A percentile compares a stretch with the other conserved stretches of the same genome.
These are phyloP conservation scores for Megalops atlanticus DNA, from an alignment of 2,113 vertebrate species.

Conservation along the genomic window DNA sequence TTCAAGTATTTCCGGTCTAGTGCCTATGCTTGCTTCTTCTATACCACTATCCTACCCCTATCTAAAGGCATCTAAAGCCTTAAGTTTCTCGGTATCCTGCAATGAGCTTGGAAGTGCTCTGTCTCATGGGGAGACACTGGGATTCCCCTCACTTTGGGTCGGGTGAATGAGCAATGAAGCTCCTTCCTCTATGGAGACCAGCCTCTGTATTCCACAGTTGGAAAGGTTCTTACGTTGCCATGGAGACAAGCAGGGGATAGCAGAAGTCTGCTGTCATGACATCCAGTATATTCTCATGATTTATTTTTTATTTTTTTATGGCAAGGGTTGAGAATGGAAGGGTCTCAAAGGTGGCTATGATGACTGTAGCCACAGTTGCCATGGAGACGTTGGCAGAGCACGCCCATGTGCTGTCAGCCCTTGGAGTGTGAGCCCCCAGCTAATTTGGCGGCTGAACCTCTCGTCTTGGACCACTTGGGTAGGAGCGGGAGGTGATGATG, in stretches of 20 bases:
- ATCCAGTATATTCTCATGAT: constrained; percentile 43
- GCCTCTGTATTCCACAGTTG: constrained; percentile 29
- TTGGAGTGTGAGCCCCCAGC: too few species aligned
- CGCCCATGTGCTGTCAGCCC: too few species aligned
- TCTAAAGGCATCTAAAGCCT: constrained; percentile 31
- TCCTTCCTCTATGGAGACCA: constrained; percentile 8
- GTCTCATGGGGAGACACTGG: constrained; percentile 10
- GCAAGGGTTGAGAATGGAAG: background rate
- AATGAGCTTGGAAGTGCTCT: constrained; percentile 39
- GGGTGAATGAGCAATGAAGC: constrained; percentile 9
- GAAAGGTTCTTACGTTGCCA: constrained; percentile 45
- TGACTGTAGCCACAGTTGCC: too few species aligned
- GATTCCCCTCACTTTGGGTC: constrained; percentile 15
- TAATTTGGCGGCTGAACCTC: constrained; percentile 21
- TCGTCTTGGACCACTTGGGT: background rate
- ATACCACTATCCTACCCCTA: constrained; percentile 38
- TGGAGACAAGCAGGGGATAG: constrained; percentile 34
- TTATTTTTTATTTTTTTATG: constrained; percentile 4
- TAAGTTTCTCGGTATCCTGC: constrained; percentile 22
- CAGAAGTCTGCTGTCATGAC: constrained; percentile 35
- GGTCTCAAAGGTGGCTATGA: too few species aligned
- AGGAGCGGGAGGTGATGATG: background rate
- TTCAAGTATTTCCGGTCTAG: constrained; percentile 40
- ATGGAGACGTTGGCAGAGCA: too few species aligned
- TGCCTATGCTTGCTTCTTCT: constrained; percentile 42